Conservation (phyloP, 2,113 vertebrate genomes). For the Acrocephalus kingi region DNA sequence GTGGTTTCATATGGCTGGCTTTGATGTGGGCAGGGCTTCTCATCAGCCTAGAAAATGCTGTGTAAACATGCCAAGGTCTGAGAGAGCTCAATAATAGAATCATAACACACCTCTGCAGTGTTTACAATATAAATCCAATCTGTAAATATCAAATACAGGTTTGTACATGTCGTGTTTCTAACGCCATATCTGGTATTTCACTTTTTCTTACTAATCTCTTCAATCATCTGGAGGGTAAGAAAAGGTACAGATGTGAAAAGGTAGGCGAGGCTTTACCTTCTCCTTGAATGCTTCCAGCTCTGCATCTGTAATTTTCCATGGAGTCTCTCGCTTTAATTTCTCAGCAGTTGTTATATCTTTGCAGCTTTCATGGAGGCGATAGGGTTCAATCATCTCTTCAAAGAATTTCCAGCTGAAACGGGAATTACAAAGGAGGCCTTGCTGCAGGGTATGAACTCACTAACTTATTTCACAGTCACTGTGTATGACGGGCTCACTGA, state of each 20-base stretch:
- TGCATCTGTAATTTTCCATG: slow-evolving; percentile 94
- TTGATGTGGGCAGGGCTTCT: not conserved
- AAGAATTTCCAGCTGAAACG: slow-evolving; percentile 88
- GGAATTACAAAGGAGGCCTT: slow-evolving; percentile 70
- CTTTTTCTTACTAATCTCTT: slow-evolving; percentile 18
- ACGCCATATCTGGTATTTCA: not conserved
- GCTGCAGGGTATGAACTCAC: slow-evolving; percentile 63
- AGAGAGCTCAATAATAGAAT: not conserved
- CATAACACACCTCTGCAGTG: not conserved
- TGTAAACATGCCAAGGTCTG: not conserved
- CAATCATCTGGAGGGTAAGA: slow-evolving; percentile 25
- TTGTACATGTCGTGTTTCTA: not conserved
- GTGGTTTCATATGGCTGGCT: slow-evolving; percentile 9
- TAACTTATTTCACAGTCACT: slow-evolving; percentile 57
- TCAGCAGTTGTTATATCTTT: slow-evolving; percentile 85
- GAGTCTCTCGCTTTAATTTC: slow-evolving; percentile 83
- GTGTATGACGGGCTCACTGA: not conserved
- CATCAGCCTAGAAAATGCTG: not conserved
- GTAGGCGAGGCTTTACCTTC: slow-evolving; percentile 80
- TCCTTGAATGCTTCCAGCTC: slow-evolving; percentile 90
- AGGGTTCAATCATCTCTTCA: slow-evolving; percentile 95
- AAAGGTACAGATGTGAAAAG: not conserved
- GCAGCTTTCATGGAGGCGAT: slow-evolving; percentile 86
- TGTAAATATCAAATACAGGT: not conserved
- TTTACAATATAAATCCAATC: not conserved